Evolutionary conservation across 2,113 vertebrate species (phyloP).

Genomic region (Perccottus glenii): DNA sequence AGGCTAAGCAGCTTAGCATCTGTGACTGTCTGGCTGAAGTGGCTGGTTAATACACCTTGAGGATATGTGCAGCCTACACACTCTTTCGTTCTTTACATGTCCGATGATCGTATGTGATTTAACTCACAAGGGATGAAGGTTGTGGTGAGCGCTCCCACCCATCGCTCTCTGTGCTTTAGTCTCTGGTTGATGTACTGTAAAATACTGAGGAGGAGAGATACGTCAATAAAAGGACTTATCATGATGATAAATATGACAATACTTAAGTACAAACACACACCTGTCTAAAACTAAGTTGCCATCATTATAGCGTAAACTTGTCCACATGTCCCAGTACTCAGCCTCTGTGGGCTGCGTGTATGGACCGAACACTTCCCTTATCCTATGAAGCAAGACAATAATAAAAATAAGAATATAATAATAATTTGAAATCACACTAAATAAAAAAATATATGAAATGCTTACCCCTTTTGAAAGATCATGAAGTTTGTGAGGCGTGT

Average conservation of each 20-base stretch:
- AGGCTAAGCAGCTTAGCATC: conserved; percentile 64
- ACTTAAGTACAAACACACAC: conserved; percentile 60
- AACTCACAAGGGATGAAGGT: conserved; percentile 89
- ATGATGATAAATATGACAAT: neutral
- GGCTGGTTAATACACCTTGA: conserved; percentile 21
- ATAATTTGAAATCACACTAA: too few species aligned
- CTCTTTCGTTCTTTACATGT: neutral
- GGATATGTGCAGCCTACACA: neutral
- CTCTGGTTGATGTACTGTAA: conserved; percentile 96
- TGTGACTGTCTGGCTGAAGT: neutral
- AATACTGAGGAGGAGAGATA: conserved; percentile 72
- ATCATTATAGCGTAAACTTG: conserved; percentile 86
- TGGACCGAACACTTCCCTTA: conserved; percentile 90
- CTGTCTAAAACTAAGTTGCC: conserved; percentile 94
- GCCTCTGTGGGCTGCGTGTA: conserved; percentile 90
- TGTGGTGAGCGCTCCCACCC: conserved; percentile 88
- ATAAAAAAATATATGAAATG: conserved; percentile 16
- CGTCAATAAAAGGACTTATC: neutral
- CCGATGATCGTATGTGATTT: neutral
- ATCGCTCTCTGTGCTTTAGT: conserved; percentile 87
- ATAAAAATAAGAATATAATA: neutral
- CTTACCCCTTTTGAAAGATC: conserved; percentile 90
- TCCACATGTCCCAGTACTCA: conserved; percentile 97
- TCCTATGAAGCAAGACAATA: conserved; percentile 66
- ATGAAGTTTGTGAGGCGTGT: conserved; percentile 87